Conservation (phyloP, 2,797 vertebrate species). For the Myioborus miniatus region DNA sequence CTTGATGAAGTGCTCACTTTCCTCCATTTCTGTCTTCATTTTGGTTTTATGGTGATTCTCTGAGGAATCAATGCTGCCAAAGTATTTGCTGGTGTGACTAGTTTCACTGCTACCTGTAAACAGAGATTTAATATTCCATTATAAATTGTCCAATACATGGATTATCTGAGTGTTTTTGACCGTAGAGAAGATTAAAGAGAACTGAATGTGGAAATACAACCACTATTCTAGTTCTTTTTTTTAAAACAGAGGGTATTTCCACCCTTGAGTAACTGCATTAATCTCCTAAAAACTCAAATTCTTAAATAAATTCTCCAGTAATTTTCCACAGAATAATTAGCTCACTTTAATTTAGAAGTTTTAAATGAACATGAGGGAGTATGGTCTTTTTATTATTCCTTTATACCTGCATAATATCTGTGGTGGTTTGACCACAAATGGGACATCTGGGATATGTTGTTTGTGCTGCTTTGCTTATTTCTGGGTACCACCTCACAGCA, state of each 20-base stretch:
- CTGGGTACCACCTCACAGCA: too few relatives aligned
- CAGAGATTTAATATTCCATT: background rate
- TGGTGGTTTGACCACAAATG: too few relatives aligned
- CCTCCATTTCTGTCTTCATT: conserved; percentile 60
- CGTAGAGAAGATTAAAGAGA: background rate
- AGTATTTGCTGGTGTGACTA: conserved; percentile 91
- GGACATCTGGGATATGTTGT: too few relatives aligned
- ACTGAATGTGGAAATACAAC: background rate
- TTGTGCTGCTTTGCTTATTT: too few relatives aligned
- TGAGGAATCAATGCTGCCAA: conserved; percentile 89
- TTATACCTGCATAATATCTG: background rate
- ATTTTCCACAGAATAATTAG: background rate
- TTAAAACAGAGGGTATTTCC: background rate
- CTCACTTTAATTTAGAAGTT: background rate
- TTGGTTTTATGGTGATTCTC: conserved; percentile 84
- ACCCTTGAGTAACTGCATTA: background rate
- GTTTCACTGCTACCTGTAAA: conserved; percentile 85
- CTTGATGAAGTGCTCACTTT: conserved; percentile 79
- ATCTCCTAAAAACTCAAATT: background rate
- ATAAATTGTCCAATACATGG: background rate
- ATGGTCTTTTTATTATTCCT: background rate
- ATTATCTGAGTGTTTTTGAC: background rate
- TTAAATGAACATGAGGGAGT: background rate
- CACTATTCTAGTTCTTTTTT: background rate
- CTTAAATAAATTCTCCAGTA: background rate